Base-by-base conservation (phyloP, 1,140 invertebrate genomes). In the Wiebesia pumilae region DNA sequence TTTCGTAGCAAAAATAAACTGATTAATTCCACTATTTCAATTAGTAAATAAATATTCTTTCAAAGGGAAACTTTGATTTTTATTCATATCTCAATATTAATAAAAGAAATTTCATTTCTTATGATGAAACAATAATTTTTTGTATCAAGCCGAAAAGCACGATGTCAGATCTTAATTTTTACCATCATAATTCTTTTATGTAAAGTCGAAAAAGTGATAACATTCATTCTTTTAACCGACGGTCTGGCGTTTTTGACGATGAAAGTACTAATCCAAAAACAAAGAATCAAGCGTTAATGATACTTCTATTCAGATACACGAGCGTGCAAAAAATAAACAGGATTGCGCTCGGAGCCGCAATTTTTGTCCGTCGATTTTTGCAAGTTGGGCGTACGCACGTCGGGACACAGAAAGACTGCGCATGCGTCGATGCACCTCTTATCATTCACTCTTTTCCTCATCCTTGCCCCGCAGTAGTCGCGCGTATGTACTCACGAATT, bases 401-500 rank as follows among this genome's bases (percentile, higher is more conserved):
- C 3, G 35, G 9, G 58, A 27, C 14, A 27, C 6, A 27, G 1
- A 4, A 62, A 27, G 1, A 27, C 3, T 27, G 58, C 58, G 58
- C 58, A 62, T 62, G 58, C 58, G 58, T 62, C 27, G 3, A 3
- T 10, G 24, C 6, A 27, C 24, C 4, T 47, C 27, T 6, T 24
- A 3, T 62, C 58, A 62, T 62, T 62, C 58, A 62, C 21, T 0
- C 3, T 62, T 62, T 24, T 62, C 58, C 58, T 62, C 24, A 6
- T 62, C 58, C 65, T 33, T 2, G 30, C 0, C 10, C 30, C n/a
- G 40, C 75, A 40, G 21, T 81, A 83, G 87, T 83, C 75, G 81
- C 75, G 81, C 80, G 80, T 75, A 58, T 75, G 71, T 81, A 71
- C 77, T 58, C 47, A 27, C 40, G 69, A 67, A 40, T 51, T 54